Conservation (phyloP, 2,797 vertebrate species). For the Alectoris magna region DNA sequence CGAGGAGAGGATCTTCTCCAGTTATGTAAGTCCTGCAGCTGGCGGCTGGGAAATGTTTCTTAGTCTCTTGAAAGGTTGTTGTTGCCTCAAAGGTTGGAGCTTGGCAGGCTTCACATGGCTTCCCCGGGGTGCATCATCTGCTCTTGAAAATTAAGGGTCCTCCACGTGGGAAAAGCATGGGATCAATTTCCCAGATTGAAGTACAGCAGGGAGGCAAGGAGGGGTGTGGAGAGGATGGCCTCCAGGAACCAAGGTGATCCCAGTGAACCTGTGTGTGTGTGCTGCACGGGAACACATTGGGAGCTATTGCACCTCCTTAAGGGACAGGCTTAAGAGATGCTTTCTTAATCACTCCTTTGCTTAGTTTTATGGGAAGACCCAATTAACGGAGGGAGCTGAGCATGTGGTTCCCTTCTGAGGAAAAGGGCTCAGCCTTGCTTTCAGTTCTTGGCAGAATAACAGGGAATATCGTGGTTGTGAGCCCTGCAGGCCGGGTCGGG, state of each 20-base stretch:
- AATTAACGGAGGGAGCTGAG: not conserved
- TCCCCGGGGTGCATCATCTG: not conserved
- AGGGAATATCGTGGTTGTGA: not conserved
- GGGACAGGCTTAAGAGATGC: not conserved
- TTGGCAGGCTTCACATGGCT: not conserved
- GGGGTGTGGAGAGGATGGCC: not conserved
- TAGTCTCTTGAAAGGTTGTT: slow-evolving; percentile 24
- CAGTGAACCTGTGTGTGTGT: not conserved
- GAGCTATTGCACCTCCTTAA: not conserved
- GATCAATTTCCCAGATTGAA: not conserved
- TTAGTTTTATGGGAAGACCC: not conserved
- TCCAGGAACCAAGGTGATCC: not conserved
- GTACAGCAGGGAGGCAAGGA: not conserved
- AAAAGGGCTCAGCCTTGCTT: not conserved
- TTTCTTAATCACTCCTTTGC: not conserved
- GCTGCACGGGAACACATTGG: not conserved
- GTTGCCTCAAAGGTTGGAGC: not conserved
- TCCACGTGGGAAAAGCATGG: rapidly evolving
- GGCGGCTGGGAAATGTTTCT: not conserved
- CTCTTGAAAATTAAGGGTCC: not conserved
- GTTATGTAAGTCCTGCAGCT: slow-evolving; percentile 84
- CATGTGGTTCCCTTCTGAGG: not conserved
- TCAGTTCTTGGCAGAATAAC: not conserved
- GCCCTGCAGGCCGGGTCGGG: not conserved
- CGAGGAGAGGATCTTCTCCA: slow-evolving; percentile 89